Percentiles rank a stretch among this genome's conserved stretches.
These are phyloP conservation scores for Recurvirostra avosetta DNA, from an alignment of 2,113 vertebrate species.

Conservation along the genomic window DNA sequence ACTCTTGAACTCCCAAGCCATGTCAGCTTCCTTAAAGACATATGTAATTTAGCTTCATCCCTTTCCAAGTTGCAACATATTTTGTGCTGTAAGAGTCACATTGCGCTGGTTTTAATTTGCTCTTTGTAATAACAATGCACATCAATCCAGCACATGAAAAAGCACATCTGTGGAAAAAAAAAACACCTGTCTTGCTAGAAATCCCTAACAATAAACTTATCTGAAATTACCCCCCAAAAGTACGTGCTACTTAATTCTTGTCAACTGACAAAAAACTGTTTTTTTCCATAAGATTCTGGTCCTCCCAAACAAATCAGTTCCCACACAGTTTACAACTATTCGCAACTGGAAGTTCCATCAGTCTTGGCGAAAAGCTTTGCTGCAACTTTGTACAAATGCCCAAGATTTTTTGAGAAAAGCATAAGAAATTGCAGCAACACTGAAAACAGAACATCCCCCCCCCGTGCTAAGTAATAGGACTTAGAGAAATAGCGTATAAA, in stretches of 20 bases:
- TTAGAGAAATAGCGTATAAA: neutral
- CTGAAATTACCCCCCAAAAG: constrained; percentile 29
- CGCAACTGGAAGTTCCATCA: neutral
- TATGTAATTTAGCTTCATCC: neutral
- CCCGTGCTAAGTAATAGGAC: neutral
- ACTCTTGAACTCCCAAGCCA: neutral
- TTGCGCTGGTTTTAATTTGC: constrained; percentile 52
- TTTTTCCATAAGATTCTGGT: neutral
- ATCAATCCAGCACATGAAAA: constrained; percentile 34
- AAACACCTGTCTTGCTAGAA: constrained; percentile 39
- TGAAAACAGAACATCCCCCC: neutral
- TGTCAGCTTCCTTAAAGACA: neutral
- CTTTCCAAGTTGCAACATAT: neutral
- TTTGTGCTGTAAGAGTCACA: neutral
- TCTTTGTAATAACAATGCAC: constrained; percentile 35
- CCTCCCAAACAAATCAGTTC: neutral
- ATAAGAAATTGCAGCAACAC: neutral
- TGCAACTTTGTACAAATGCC: neutral
- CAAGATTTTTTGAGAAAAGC: neutral
- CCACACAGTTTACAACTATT: neutral
- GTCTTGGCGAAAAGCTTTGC: neutral
- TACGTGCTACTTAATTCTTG: neutral
- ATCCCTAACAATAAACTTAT: constrained; percentile 45
- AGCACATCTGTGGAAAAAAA: constrained; percentile 34
- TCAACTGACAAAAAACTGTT: neutral